Percentiles rank a stretch among this genome's conserved stretches.
These are phyloP conservation scores for Lycodopsis pacificus DNA, from an alignment of 2,797 vertebrate species.

Conservation along the genomic window DNA sequence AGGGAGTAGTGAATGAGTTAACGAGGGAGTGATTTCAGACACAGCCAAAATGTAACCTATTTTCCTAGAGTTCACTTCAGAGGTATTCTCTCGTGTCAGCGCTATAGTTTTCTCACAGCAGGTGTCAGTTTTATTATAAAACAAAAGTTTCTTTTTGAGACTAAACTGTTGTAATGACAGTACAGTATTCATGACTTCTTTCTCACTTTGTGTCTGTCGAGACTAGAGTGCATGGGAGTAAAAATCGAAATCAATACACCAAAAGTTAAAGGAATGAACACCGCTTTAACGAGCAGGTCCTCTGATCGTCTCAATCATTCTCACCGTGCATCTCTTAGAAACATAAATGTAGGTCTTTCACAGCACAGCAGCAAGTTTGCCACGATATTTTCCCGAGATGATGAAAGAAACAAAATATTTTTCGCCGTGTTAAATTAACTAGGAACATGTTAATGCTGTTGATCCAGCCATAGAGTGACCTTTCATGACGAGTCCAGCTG, in stretches of 20 bases:
- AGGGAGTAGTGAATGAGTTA: neutral
- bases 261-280: constrained; percentile 2
- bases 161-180: neutral
- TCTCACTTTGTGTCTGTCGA: constrained; percentile 15
- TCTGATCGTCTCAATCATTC: constrained; percentile 7
- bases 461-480: constrained; percentile 55
- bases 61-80: neutral
- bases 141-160: neutral
- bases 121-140: constrained; percentile 1
- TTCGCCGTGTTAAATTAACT: constrained; percentile 39
- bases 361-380: constrained; percentile 3
- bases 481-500: constrained; percentile 60
- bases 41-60: neutral
- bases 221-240: neutral
- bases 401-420: constrained; percentile 20
- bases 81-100: neutral
- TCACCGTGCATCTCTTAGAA: neutral
- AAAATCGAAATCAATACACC: constrained; percentile 2
- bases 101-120: neutral
- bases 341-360: neutral
- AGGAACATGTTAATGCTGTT: constrained; percentile 35
- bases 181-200: neutral
- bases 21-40: neutral
- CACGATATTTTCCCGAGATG: neutral
- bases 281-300: constrained; percentile 21